phyloP scores from a whole-genome alignment of 2,113 vertebrate genomes.

The Sakesphorus luctuosus region DNA sequence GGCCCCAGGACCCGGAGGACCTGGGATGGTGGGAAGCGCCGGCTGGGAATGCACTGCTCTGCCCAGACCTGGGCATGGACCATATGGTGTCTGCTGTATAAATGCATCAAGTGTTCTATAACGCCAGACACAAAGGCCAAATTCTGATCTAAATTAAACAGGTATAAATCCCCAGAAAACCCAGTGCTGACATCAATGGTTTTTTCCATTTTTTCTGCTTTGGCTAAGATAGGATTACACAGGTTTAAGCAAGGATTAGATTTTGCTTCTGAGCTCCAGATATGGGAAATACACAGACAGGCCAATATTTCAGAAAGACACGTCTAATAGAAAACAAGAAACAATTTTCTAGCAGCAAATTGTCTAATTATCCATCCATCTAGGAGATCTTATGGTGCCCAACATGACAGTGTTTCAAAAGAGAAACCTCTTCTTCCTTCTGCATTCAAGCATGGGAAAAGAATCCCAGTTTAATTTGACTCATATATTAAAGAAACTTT shows the following conservation, averaged over 20 bases:
- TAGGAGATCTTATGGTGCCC: not conserved
- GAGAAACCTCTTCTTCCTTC: not conserved
- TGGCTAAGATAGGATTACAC: not conserved
- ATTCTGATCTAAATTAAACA: constrained; percentile 15
- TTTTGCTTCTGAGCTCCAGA: not conserved
- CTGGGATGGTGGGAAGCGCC: rapidly evolving
- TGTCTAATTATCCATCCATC: not conserved
- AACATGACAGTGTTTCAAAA: not conserved
- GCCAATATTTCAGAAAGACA: not conserved
- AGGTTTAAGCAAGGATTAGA: not conserved
- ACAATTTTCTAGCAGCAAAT: not conserved
- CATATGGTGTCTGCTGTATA: not conserved
- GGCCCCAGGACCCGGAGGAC: not conserved
- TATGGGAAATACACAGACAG: not conserved
- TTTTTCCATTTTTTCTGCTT: not conserved
- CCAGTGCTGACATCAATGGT: not conserved
- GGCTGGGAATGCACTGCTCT: not conserved
- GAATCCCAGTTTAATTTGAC: not conserved
- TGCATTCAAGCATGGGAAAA: not conserved
- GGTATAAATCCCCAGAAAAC: not conserved
- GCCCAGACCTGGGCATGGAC: rapidly evolving
- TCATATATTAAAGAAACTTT: not conserved
- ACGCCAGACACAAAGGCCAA: not conserved
- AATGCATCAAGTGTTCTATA: not conserved
- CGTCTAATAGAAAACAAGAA: not conserved